phyloP scores from a whole-genome alignment of 2,888 invertebrate species.

The Eurytoma californica region DNA sequence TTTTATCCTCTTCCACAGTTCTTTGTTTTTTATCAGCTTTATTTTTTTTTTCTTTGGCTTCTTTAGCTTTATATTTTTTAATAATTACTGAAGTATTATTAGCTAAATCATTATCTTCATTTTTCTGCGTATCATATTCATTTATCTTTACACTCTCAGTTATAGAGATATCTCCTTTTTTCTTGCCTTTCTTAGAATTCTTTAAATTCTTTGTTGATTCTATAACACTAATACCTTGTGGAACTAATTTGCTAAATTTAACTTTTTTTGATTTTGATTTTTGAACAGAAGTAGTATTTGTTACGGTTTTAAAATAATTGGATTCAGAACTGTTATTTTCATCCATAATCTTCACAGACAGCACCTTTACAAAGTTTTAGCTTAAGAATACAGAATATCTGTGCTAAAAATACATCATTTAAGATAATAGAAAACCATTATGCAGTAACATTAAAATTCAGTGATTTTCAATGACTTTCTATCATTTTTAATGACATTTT shows the following conservation, averaged over 20 bases:
- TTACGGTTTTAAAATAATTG: slow-evolving; percentile 58
- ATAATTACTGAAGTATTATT: slow-evolving; percentile 23
- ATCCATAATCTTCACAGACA: slow-evolving; percentile 64
- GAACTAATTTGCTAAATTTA: slow-evolving; percentile 61
- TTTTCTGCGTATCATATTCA: slow-evolving; percentile 50
- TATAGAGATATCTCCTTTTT: slow-evolving; percentile 16
- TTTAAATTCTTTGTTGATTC: slow-evolving; percentile 58
- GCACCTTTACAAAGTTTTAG: slow-evolving; percentile 62
- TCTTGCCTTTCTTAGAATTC: slow-evolving; percentile 56
- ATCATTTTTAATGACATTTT: too few species aligned
- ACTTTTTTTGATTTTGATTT: slow-evolving; percentile 61
- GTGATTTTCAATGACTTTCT: too few species aligned
- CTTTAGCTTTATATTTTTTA: slow-evolving; percentile 64
- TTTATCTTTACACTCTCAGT: slow-evolving; percentile 53
- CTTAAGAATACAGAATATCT: slow-evolving; percentile 63
- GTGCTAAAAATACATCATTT: slow-evolving; percentile 3
- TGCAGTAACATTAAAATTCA: background rate
- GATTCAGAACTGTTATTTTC: slow-evolving; percentile 59
- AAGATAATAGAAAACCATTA: too few species aligned
- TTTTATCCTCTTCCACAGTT: slow-evolving; percentile 63
- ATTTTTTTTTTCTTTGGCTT: slow-evolving; percentile 72
- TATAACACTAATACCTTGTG: slow-evolving; percentile 55
- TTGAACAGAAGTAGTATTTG: slow-evolving; percentile 54
- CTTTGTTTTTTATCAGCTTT: slow-evolving; percentile 71
- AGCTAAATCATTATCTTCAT: slow-evolving; percentile 32